Evolutionary conservation across 2,888 invertebrate genomes (phyloP).

Genomic region (Graphium colonna): DNA sequence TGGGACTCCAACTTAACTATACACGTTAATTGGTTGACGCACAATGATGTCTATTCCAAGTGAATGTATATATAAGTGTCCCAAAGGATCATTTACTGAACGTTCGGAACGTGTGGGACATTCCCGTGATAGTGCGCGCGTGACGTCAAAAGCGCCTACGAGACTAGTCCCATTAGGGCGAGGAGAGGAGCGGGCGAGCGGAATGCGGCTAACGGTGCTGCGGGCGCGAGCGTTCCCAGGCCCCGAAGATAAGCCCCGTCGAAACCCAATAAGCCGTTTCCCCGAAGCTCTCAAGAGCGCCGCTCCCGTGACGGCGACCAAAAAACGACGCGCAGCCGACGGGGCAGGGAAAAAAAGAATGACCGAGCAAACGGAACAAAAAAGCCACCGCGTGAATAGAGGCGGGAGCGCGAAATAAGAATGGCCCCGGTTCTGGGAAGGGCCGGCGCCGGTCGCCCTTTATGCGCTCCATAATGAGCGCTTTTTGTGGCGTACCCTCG

Average conservation of each 20-base stretch:
- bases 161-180: too few species aligned
- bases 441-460: slow-evolving; percentile 73
- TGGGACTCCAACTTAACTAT: too few species aligned
- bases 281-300: slow-evolving; percentile 72
- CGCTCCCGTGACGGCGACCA: slow-evolving; percentile 51
- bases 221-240: slow-evolving; percentile 56
- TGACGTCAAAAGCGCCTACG: slow-evolving; percentile 39
- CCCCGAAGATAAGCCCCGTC: slow-evolving; percentile 66
- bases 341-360: slow-evolving; percentile 54
- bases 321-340: too few species aligned
- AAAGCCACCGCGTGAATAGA: slow-evolving; percentile 63
- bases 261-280: slow-evolving; percentile 78
- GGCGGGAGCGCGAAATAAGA: slow-evolving; percentile 76
- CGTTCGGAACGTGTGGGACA: too few species aligned
- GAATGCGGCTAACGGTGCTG: slow-evolving; percentile 51
- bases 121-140: slow-evolving; percentile 2
- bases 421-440: slow-evolving; percentile 74
- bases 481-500: slow-evolving; percentile 71
- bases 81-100: too few species aligned
- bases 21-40: too few species aligned
- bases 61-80: too few species aligned
- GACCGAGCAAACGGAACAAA: slow-evolving; percentile 60
- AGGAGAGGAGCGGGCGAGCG: slow-evolving; percentile 39
- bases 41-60: too few species aligned
- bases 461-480: slow-evolving; percentile 74